Evolutionary conservation across 2,888 invertebrate genomes (phyloP), one percentile per base, ranked within the genome.

Genomic region (Ernsta delagoae): DNA sequence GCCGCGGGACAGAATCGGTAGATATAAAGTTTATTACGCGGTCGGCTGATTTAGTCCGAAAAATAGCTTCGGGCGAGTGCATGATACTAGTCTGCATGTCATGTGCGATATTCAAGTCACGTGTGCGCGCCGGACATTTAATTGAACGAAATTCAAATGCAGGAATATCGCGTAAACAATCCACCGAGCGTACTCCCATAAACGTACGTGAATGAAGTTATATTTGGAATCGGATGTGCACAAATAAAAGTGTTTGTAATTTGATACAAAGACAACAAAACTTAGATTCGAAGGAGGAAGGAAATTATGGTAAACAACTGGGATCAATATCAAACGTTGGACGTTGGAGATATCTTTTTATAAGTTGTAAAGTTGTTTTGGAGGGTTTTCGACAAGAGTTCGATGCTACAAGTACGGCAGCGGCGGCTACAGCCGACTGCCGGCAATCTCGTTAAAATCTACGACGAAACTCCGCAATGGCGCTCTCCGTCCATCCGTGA

Each of bases 401-500:
- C 82, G 84, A 84, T 82, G 82, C 80, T 79, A 80, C 81, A 79
- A 82, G 80, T 79, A 80, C 81, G 79, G 83, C 79, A 81, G 78
- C 79, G 83, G 78, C 79, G 83, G 84, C 85, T 85, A 83, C 86
- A 83, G 82, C 81, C 78, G 82, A 83, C 86, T 83, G 82, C 81
- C 78, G 82, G 85, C 90, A 90, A 92, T 92, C 89, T 91, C 88
- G 89, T 92, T 91, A 92, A 92, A 90, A 90, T 87, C 83, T 87
- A 85, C 87, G 82, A 80, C 80, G 83, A 82, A 87, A 88, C 88
- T 87, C 86, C 73, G 81, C 83, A 80, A 82, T 83, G 79, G 76
- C 82, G 79, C 39, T 81, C 80, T 81, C 79, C 62, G 78, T 79
- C 81, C 83, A 85, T 87, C 85, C 88, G 84, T 85, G 83, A 85